These are phyloP conservation scores for Serranus cabrilla DNA, from an alignment of 2,797 vertebrate species.

Conservation along the genomic window DNA sequence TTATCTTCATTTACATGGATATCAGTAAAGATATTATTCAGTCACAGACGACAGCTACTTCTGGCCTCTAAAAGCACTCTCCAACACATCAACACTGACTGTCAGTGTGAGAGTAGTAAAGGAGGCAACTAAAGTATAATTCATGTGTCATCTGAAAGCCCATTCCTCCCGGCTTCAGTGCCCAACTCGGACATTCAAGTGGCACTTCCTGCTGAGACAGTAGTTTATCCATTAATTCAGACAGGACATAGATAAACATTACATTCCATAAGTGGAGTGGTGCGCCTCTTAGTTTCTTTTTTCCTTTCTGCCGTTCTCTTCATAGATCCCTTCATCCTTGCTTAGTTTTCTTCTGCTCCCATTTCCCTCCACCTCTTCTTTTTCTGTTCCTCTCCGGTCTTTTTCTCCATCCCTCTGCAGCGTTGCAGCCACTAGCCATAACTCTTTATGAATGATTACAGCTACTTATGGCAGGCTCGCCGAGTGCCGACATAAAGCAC, in stretches of 20 bases:
- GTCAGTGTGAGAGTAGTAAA: not conserved
- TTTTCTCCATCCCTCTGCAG: slow-evolving; percentile 34
- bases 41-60: slow-evolving; percentile 5
- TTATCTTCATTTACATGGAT: no score
- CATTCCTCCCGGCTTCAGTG: slow-evolving; percentile 31
- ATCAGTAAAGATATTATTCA: no score
- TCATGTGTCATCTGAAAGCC: slow-evolving; percentile 45
- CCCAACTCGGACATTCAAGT: slow-evolving; percentile 31
- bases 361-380: slow-evolving; percentile 16
- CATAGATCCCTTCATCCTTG: slow-evolving; percentile 18
- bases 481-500: slow-evolving; percentile 66
- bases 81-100: not conserved
- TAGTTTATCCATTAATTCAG: slow-evolving; percentile 40
- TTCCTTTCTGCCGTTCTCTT: slow-evolving; percentile 18
- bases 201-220: slow-evolving; percentile 42
- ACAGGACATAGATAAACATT: slow-evolving; percentile 37
- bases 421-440: slow-evolving; percentile 51
- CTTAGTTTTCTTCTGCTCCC: slow-evolving; percentile 18
- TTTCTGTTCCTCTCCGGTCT: slow-evolving; percentile 15
- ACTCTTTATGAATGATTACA: slow-evolving; percentile 73
- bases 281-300: slow-evolving; percentile 34
- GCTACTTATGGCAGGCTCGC: slow-evolving; percentile 68
- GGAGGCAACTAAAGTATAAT: slow-evolving; percentile 21
- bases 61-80: not conserved
- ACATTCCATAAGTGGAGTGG: slow-evolving; percentile 17